A percentile compares a stretch with the other conserved stretches of the same genome.
Conservation (phyloP, 2,113 vertebrate genomes). For the Tympanuchus pallidicinctus region DNA sequence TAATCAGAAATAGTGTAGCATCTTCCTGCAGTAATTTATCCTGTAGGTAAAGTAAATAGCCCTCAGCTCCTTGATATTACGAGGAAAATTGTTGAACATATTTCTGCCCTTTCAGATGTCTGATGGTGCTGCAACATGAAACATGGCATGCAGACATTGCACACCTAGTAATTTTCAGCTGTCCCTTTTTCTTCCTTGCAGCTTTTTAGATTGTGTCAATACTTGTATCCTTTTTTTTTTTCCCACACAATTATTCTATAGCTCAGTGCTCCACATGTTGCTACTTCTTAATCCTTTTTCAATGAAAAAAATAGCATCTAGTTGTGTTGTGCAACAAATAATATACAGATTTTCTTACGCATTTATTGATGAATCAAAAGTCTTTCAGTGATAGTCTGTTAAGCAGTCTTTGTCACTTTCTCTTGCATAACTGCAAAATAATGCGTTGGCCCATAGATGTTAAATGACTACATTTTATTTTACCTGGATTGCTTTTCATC, state of each 20-base stretch:
- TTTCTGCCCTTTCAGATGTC: slow-evolving; percentile 4
- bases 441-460: neutral
- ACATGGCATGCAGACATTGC: neutral
- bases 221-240: neutral
- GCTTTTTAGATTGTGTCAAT: slow-evolving; percentile 9
- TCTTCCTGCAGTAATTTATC: neutral
- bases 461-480: neutral
- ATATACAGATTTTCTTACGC: neutral
- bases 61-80: neutral
- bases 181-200: neutral
- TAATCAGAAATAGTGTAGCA: neutral
- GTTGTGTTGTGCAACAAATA: neutral
- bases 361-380: neutral
- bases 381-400: neutral
- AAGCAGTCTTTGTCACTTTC: neutral
- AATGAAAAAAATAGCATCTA: neutral
- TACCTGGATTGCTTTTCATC: neutral
- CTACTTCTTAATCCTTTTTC: neutral
- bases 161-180: slow-evolving; percentile 25
- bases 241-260: neutral
- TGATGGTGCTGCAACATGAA: accelerated
- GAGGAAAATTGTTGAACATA: neutral
- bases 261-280: neutral
- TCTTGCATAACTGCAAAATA: neutral
- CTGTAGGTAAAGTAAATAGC: neutral